Evolutionary conservation across 2,888 invertebrate species (phyloP).

Genomic region (Tupiocoris notatus): DNA sequence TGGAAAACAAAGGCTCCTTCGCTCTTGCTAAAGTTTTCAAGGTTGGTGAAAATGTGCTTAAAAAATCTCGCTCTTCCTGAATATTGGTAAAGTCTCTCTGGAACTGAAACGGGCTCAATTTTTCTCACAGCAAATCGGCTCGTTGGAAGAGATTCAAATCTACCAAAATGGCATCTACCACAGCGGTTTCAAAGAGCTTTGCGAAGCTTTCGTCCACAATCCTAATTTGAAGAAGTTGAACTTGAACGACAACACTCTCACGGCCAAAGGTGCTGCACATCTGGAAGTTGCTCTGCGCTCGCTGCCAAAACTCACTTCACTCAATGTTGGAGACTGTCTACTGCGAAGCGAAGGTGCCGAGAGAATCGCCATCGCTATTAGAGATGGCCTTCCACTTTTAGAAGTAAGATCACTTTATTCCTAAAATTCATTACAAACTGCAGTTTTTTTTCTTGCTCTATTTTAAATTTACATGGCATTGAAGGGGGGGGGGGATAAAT

Average conservation of each 20-base stretch:
- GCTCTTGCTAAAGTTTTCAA: slow-evolving; percentile 81
- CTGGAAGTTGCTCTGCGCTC: slow-evolving; percentile 71
- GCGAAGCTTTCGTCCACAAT: slow-evolving; percentile 71
- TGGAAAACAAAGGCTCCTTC: slow-evolving; percentile 90
- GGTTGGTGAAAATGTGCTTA: too few relatives aligned
- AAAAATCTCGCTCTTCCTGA: too few relatives aligned
- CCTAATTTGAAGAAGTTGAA: slow-evolving; percentile 73
- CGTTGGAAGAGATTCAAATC: slow-evolving; percentile 86
- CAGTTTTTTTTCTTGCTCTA: too few relatives aligned
- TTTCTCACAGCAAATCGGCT: slow-evolving; percentile 68
- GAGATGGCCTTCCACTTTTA: slow-evolving; percentile 48
- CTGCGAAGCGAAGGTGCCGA: slow-evolving; percentile 62
- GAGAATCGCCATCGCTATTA: slow-evolving; percentile 68
- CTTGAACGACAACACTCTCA: slow-evolving; percentile 92
- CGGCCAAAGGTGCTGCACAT: slow-evolving; percentile 70
- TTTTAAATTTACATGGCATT: too few relatives aligned
- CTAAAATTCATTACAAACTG: too few relatives aligned
- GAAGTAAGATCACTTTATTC: too few relatives aligned
- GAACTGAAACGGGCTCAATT: not conserved
- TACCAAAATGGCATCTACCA: slow-evolving; percentile 97
- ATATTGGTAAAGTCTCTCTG: too few relatives aligned
- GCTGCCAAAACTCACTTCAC: slow-evolving; percentile 63
- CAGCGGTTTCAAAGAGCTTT: slow-evolving; percentile 76
- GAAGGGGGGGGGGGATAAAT: too few relatives aligned
- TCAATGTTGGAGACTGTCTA: slow-evolving; percentile 72